These are phyloP conservation scores for Eidolon helvum DNA, from an alignment of 2,113 vertebrate genomes.

Conservation along the genomic window DNA sequence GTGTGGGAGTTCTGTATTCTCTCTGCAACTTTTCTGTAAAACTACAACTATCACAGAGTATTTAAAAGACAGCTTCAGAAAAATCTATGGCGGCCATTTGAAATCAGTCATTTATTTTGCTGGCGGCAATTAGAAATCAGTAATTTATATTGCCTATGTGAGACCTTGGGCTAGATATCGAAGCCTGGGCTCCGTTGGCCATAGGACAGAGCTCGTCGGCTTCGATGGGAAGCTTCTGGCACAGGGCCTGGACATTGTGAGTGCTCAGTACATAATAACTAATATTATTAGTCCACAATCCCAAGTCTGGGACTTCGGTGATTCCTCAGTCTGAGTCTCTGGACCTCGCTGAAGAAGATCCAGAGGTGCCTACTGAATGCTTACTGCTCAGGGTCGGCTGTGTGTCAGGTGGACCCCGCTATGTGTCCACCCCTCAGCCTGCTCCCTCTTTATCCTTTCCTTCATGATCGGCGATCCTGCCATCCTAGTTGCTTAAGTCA, in stretches of 20 bases:
- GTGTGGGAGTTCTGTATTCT: not conserved
- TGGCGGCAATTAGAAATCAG: not conserved
- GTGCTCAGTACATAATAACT: not conserved
- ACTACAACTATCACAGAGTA: not conserved
- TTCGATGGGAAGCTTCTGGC: not conserved
- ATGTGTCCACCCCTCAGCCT: not conserved
- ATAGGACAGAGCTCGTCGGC: not conserved
- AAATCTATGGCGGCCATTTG: not conserved
- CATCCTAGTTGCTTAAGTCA: not conserved
- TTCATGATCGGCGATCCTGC: not conserved
- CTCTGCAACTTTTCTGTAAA: not conserved
- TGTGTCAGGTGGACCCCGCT: not conserved
- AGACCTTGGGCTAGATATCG: not conserved
- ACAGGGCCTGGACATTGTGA: not conserved
- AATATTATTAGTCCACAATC: not conserved
- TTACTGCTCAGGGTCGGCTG: not conserved
- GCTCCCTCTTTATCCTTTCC: not conserved
- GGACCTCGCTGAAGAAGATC: not conserved
- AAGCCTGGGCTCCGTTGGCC: not conserved
- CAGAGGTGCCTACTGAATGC: accelerated
- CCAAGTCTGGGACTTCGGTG: not conserved
- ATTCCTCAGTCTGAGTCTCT: not conserved
- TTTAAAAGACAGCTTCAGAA: not conserved
- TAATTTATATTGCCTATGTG: too few species aligned
- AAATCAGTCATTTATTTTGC: not conserved